Evolutionary conservation across 2,888 invertebrate genomes (phyloP).

Genomic region (Callimorpha dominula): DNA sequence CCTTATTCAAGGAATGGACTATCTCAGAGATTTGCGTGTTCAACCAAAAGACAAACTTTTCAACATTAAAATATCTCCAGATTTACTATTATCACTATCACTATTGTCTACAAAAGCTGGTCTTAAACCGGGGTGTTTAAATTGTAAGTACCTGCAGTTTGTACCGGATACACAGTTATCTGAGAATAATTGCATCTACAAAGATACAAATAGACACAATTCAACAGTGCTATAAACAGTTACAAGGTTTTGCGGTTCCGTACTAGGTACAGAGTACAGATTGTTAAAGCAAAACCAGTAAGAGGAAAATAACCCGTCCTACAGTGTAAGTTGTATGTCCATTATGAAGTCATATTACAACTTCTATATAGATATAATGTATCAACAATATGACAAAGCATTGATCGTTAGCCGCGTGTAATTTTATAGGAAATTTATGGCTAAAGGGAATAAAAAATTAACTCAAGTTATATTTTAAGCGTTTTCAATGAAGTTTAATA

Average conservation of each 20-base stretch:
- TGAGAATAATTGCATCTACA: slow-evolving; percentile 61
- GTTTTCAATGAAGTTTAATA: not conserved
- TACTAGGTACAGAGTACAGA: slow-evolving; percentile 48
- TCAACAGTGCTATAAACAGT: slow-evolving; percentile 66
- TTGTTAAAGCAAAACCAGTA: slow-evolving; percentile 33
- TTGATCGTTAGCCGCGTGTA: slow-evolving; percentile 14
- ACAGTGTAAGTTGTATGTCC: slow-evolving; percentile 36
- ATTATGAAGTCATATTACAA: slow-evolving; percentile 31
- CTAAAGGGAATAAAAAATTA: not conserved
- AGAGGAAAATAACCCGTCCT: slow-evolving; percentile 36
- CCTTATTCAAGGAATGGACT: too few relatives aligned
- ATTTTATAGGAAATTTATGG: not conserved
- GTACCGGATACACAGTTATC: slow-evolving; percentile 55
- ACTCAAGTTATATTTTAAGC: slow-evolving; percentile 7
- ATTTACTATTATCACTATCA: slow-evolving; percentile 24
- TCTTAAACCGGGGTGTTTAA: slow-evolving; percentile 37
- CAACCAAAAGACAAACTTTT: too few relatives aligned
- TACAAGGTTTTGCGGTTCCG: slow-evolving; percentile 55
- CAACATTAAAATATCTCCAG: slow-evolving; percentile 25
- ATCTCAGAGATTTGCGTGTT: too few relatives aligned
- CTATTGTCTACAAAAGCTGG: slow-evolving; percentile 21
- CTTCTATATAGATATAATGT: slow-evolving; percentile 26
- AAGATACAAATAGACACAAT: slow-evolving; percentile 68
- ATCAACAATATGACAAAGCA: slow-evolving; percentile 21
- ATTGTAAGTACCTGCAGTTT: slow-evolving; percentile 34